Conservation (phyloP, 2,888 invertebrate genomes). For the Agrotis clavis region DNA sequence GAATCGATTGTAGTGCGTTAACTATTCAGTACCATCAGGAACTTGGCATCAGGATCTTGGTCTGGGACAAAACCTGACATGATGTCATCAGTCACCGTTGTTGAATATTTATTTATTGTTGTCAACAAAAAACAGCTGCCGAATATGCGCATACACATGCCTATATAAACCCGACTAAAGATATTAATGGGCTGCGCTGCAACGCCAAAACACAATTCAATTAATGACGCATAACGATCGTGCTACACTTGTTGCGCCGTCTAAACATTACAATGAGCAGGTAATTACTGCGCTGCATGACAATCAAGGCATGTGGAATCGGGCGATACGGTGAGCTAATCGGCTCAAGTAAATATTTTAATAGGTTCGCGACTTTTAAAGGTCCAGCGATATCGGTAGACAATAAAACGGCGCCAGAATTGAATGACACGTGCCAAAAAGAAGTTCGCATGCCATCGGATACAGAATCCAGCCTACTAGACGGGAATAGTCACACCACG, state of each 20-base stretch:
- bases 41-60: constrained; percentile 24
- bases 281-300: constrained; percentile 67
- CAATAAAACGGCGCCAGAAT: constrained; percentile 80
- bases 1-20: constrained; percentile 39
- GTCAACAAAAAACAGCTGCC: constrained; percentile 68
- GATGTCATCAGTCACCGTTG: constrained; percentile 55
- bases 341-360: constrained; percentile 39
- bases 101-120: constrained; percentile 50
- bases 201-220: constrained; percentile 74
- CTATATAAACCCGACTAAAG: constrained; percentile 70
- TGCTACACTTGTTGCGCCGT: constrained; percentile 73
- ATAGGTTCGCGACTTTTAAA: constrained; percentile 44
- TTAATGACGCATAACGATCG: constrained; percentile 75
- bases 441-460: constrained; percentile 81
- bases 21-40: constrained; percentile 44
- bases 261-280: constrained; percentile 67
- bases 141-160: constrained; percentile 72
- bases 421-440: constrained; percentile 83
- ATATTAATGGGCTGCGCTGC: constrained; percentile 69
- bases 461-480: constrained; percentile 84
- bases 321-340: constrained; percentile 53
- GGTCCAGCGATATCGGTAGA: constrained; percentile 51
- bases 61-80: constrained; percentile 25
- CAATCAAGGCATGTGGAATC: constrained; percentile 66
- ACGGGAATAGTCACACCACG: constrained; percentile 90